Evolutionary conservation across 2,113 vertebrate species (phyloP).

Genomic region (Clarias gariepinus): DNA sequence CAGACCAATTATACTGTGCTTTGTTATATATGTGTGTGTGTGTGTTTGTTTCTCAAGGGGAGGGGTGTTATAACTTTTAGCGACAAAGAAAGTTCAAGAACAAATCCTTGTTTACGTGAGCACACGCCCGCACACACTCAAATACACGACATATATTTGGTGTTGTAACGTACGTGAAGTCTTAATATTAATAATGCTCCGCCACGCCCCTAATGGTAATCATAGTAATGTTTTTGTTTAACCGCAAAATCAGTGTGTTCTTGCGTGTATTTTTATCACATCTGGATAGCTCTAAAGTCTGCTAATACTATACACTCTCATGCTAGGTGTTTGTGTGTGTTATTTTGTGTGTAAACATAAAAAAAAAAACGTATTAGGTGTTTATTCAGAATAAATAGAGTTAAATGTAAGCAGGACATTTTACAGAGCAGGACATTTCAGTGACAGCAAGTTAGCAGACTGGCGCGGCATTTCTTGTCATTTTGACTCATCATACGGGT

Average conservation of each 20-base stretch:
- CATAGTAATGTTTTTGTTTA: not conserved
- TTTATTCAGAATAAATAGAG: not conserved
- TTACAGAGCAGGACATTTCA: not conserved
- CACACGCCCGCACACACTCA: not conserved
- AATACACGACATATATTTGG: not conserved
- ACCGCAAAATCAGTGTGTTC: not conserved
- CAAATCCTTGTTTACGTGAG: not conserved
- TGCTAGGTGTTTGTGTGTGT: not conserved
- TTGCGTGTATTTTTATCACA: not conserved
- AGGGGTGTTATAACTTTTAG: not conserved
- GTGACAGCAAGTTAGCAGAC: not conserved
- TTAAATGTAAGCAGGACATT: not conserved
- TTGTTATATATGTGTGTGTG: not conserved
- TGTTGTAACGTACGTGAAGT: not conserved
- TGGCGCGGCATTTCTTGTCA: not conserved
- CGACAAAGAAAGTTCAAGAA: not conserved
- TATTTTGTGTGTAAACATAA: not conserved
- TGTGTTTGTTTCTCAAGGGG: not conserved
- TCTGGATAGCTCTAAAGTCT: not conserved
- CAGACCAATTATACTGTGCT: slow-evolving; percentile 32
- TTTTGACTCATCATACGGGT: not conserved
- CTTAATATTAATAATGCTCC: not conserved
- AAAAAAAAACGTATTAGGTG: not conserved
- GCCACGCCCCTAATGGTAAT: not conserved
- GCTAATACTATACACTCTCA: not conserved